Evolutionary conservation across 1,140 invertebrate species (phyloP).

Genomic region (Oryctes rhinoceros): DNA sequence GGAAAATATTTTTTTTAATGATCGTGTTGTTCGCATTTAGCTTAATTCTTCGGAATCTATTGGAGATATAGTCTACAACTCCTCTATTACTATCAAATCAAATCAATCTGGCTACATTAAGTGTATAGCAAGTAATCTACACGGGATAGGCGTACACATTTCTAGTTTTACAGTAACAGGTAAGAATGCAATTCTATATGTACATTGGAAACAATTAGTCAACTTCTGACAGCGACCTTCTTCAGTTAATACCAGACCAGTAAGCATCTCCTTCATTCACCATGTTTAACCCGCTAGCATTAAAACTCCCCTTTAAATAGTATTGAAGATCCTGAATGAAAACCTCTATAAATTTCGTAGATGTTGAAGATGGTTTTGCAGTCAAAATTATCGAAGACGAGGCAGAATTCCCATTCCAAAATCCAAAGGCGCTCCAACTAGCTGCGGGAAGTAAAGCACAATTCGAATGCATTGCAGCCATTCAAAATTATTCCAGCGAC

Average conservation of each 20-base stretch:
- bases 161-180: constrained; percentile 36
- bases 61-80: neutral
- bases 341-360: constrained; percentile 18
- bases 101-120: constrained; percentile 41
- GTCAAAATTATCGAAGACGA: neutral
- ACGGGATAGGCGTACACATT: constrained; percentile 15
- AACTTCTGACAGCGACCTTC: no score
- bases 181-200: neutral
- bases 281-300: no score
- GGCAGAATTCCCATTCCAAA: neutral
- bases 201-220: no score
- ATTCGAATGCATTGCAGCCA: neutral
- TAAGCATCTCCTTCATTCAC: no score
- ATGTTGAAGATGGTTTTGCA: neutral
- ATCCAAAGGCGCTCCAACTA: neutral
- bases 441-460: neutral
- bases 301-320: no score
- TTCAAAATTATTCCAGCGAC: constrained; percentile 1
- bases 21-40: neutral
- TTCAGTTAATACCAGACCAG: no score
- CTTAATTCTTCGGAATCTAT: neutral
- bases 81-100: constrained; percentile 20
- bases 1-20: neutral
- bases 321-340: neutral
- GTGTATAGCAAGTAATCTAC: constrained; percentile 44